Base-by-base conservation (phyloP, 92 coral and sea anemone genomes). In the Epizoanthus stellaris region DNA sequence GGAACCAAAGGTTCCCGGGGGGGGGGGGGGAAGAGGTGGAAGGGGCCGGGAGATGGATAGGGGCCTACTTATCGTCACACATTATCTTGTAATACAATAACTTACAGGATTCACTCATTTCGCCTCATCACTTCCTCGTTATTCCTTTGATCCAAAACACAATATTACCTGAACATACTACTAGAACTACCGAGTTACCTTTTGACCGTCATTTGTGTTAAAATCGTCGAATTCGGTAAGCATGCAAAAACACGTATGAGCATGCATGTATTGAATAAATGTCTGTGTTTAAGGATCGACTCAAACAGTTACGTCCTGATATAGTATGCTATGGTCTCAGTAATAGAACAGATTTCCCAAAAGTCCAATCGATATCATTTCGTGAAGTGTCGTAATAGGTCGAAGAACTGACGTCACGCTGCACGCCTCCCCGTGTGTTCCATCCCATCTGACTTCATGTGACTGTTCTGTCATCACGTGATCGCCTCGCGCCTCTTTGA, bases 81-180 rank as follows among this genome's bases (percentile, higher is more conserved):
- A 76, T 58, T 39, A 11, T 36, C 15, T 12, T 40, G 39, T 61
- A 79, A 15, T 76, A 36, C 11, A 58, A 58, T 8, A 36, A n/a
- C 69, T 56, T 30, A 36, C 47, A 15, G 40, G 21, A 52, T 36
- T 36, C 16, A 76, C 82, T 77, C 82, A 70, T 20, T 45, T 79
- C 83, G 45, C 65, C 71, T 79, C 61, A 79, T 79, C 83, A 79
- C 83, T 79, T 79, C 83, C 83, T 79, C 60, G 23, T 79, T 60
- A 60, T 30, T 62, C 15, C 59, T 53, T 5, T 36, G 54, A 11
- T 60, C 40, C n/a, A 43, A 30, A 13, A 10, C 16, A 30, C 73
- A 68, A 43, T 38, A 34, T 15, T 38, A 66, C 6, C 73, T 76
- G 45, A 49, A 63, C 42, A 43, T 19, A 68, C 15, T 52, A 10